These are phyloP conservation scores for Shinisaurus crocodilurus DNA, from an alignment of 2,113 vertebrate genomes.

Conservation along the genomic window DNA sequence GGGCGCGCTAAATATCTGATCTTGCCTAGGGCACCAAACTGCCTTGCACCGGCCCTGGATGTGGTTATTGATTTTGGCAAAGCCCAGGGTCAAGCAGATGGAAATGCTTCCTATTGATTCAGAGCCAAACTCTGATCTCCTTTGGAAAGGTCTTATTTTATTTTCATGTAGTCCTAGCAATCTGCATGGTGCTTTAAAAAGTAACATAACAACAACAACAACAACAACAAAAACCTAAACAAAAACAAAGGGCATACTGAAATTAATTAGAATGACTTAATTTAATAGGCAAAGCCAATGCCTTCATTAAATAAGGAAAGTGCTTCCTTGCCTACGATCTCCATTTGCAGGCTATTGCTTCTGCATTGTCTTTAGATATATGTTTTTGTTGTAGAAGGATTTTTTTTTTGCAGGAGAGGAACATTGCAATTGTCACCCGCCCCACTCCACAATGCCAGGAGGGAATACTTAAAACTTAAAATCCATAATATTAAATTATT, in stretches of 20 bases:
- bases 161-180: not conserved
- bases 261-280: not conserved
- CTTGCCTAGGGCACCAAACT: too few relatives aligned
- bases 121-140: not conserved
- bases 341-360: not conserved
- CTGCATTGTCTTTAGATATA: too few relatives aligned
- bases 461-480: too few relatives aligned
- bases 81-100: not conserved
- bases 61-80: not conserved
- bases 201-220: not conserved
- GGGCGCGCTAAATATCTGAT: too few relatives aligned
- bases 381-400: too few relatives aligned
- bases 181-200: not conserved
- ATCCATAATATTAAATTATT: too few relatives aligned
- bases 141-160: not conserved
- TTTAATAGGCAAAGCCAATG: not conserved
- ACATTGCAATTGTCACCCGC: too few relatives aligned
- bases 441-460: too few relatives aligned
- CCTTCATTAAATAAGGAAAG: not conserved
- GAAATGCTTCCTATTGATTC: not conserved
- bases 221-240: too few relatives aligned
- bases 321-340: not conserved
- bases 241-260: not conserved
- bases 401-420: too few relatives aligned
- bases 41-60: too few relatives aligned